Evolutionary conservation across 1,140 invertebrate genomes (phyloP).

Genomic region (Parapsyche elsis): DNA sequence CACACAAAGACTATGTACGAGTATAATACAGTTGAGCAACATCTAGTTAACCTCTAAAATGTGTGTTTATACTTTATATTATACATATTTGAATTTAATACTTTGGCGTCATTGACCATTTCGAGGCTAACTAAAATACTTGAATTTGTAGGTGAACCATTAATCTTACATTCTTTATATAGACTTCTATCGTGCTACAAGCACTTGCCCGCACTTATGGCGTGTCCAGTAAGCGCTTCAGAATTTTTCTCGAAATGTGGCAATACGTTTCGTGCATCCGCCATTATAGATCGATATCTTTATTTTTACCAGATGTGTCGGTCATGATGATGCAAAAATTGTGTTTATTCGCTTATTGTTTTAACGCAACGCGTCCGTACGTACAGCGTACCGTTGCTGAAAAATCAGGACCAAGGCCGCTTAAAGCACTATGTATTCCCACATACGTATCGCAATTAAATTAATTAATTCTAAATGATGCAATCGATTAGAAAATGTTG

Average conservation of each 20-base stretch:
- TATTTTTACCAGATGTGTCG: not conserved
- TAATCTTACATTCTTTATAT: no score
- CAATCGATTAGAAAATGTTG: not conserved
- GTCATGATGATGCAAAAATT: conserved; percentile 9
- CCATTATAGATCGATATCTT: conserved; percentile 8
- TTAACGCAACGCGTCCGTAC: not conserved
- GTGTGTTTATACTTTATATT: no score
- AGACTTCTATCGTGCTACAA: no score
- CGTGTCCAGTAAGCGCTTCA: not conserved
- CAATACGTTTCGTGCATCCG: not conserved
- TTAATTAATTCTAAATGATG: not conserved
- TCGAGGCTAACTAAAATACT: no score
- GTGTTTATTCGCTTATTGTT: not conserved
- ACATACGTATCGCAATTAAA: not conserved
- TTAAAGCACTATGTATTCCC: not conserved
- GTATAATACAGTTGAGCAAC: no score
- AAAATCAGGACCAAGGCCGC: conserved; percentile 12
- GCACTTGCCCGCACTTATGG: no score
- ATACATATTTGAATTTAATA: no score
- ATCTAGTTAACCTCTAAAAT: no score
- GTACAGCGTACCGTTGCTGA: not conserved
- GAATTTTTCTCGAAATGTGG: not conserved
- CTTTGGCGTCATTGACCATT: no score
- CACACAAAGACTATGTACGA: no score
- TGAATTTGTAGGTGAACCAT: no score